Percentiles rank a stretch among this genome's conserved stretches.
Evolutionary conservation across 2,888 invertebrate species (phyloP).

Genomic region (Dolichomitus sp.): DNA sequence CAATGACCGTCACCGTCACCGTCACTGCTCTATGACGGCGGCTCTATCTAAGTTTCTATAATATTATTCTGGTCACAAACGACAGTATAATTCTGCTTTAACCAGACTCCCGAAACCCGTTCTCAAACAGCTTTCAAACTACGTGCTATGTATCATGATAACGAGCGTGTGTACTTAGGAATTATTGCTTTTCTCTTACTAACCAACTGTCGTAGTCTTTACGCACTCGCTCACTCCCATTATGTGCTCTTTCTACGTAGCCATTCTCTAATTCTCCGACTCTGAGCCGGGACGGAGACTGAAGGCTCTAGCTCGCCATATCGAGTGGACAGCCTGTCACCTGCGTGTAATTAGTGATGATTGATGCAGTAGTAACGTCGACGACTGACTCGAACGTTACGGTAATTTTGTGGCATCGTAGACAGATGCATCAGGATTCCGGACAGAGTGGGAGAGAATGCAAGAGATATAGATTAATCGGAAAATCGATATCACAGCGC

Average conservation of each 20-base stretch:
- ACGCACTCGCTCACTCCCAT: conserved; percentile 1
- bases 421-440: conserved; percentile 44
- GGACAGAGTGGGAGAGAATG: conserved; percentile 21
- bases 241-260: neutral
- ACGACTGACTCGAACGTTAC: conserved; percentile 61
- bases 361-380: conserved; percentile 64
- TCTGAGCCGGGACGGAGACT: neutral
- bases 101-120: conserved; percentile 3
- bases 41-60: neutral
- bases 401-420: conserved; percentile 60
- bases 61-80: conserved; percentile 10
- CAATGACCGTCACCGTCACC: no score
- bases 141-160: conserved; percentile 6
- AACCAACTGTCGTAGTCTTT: conserved; percentile 4
- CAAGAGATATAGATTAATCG: conserved; percentile 49
- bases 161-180: conserved; percentile 26
- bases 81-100: conserved; percentile 6
- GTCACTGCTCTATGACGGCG: no score
- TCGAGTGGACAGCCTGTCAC: conserved; percentile 46
- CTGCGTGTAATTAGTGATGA: conserved; percentile 62
- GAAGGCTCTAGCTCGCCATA: conserved; percentile 24
- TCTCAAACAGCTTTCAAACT: conserved; percentile 29
- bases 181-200: conserved; percentile 31
- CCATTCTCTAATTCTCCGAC: neutral
- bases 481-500: conserved; percentile 58